These are phyloP conservation scores for Heloderma charlesbogerti DNA, from an alignment of 2,113 vertebrate genomes.

Conservation along the genomic window DNA sequence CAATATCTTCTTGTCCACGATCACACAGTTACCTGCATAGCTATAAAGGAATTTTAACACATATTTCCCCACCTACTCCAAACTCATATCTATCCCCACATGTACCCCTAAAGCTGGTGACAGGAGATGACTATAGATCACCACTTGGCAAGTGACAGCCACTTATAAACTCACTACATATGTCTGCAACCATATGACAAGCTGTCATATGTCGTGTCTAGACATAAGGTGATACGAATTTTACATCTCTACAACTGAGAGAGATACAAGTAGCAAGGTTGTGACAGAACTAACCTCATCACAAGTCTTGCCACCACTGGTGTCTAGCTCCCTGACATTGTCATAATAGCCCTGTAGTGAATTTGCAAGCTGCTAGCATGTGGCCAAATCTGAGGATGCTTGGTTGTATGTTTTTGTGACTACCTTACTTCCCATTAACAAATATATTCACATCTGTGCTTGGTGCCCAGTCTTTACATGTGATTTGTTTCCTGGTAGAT, in stretches of 20 bases:
- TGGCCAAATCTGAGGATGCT: background rate
- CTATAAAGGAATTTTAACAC: background rate
- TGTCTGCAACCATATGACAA: background rate
- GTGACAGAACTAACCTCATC: background rate
- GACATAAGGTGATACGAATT: background rate
- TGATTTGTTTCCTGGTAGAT: constrained; percentile 28
- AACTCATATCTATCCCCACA: background rate
- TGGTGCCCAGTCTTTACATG: background rate
- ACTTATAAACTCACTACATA: background rate
- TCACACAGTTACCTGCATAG: background rate
- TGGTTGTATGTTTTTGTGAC: background rate
- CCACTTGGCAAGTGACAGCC: background rate
- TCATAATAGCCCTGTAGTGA: background rate
- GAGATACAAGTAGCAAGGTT: background rate
- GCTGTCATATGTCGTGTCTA: background rate
- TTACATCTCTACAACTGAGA: background rate
- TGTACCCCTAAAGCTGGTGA: background rate
- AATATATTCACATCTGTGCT: constrained; percentile 18
- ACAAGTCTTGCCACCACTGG: background rate
- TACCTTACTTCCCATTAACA: constrained; percentile 22
- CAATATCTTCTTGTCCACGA: background rate
- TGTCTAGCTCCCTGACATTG: background rate
- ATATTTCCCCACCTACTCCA: background rate
- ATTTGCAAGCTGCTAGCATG: background rate
- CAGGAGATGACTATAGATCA: background rate